Evolutionary conservation across 2,888 invertebrate genomes (phyloP), one percentile per base, ranked within the genome.

Genomic region (Oscheius sp.): DNA sequence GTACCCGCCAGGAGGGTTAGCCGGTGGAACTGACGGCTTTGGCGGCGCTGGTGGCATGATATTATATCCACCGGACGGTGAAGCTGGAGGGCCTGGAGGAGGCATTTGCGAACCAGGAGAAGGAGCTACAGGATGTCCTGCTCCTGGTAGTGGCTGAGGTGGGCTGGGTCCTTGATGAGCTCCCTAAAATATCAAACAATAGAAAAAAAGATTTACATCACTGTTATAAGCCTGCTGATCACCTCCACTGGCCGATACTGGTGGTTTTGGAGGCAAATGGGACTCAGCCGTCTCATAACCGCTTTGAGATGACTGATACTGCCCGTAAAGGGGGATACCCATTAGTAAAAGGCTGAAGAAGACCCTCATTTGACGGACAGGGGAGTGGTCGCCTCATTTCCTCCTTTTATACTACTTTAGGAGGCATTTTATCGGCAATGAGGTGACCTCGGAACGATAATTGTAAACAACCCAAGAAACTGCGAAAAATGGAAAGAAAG

Each of bases 141-240:
- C 20, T 47, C 20, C 20, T n/a, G n/a, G n/a, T n/a, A n/a, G n/a
- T n/a, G n/a, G n/a, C n/a, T n/a, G n/a, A n/a, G n/a, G n/a, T n/a
- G n/a, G n/a, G n/a, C n/a, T n/a, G n/a, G n/a, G n/a, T n/a, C n/a
- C n/a, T n/a, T n/a, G n/a, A n/a, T n/a, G n/a, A 45, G 45, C 17
- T 45, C 45, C 45, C 12, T n/a, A 8, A 45, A 9, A 9, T 45
- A 14, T 8, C 9, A 45, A 8, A 45, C 6, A 14, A 14, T 45
- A 8, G 45, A 45, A 45, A 45, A 17, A 8, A 20, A 45, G 45
- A 17, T 45, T 26, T 28, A 54, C 54, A 26, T 54, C 54, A 17
- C 30, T 54, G 33, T 54, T 54, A 9, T 54, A 54, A 33, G 54
- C 54, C 33, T 33, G 32, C 9, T 54, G 54, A 32, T 26, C 30